A percentile compares a stretch with the other conserved stretches of the same genome.
These are phyloP conservation scores for Ceratitis capitata DNA, from an alignment of 1,140 invertebrate genomes.

Conservation along the genomic window DNA sequence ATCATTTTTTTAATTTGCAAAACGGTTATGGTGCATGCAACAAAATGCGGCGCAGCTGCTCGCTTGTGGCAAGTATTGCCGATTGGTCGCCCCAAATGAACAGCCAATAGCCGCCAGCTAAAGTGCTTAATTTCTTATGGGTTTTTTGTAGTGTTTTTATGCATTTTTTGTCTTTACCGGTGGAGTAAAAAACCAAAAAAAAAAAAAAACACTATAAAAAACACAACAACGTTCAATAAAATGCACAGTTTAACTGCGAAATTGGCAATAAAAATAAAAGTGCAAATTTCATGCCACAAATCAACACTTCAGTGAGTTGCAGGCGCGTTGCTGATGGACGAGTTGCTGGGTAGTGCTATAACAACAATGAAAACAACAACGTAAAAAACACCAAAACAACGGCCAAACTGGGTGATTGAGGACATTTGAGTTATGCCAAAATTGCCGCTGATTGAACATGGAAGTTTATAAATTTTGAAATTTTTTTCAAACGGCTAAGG, in stretches of 20 bases:
- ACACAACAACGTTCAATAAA: not conserved
- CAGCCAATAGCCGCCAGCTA: not conserved
- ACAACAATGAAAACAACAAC: not conserved
- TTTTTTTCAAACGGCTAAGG: not conserved
- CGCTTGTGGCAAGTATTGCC: not conserved
- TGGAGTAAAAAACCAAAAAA: not conserved
- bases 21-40: constrained; percentile 41
- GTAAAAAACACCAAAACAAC: not conserved
- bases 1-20: constrained; percentile 45
- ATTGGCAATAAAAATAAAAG: constrained; percentile 34
- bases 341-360: no score
- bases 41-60: constrained; percentile 7
- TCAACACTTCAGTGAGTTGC: not conserved
- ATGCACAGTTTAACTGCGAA: constrained; percentile 26
- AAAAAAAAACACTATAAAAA: not conserved
- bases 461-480: not conserved
- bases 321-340: not conserved
- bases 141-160: not conserved
- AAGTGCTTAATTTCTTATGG: constrained; percentile 2
- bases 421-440: not conserved
- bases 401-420: no score
- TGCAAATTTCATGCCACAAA: constrained; percentile 31
- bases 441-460: not conserved
- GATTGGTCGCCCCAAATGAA: not conserved
- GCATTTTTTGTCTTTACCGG: not conserved